These are phyloP conservation scores for Papilio dardanus DNA, from an alignment of 1,140 invertebrate species.

Conservation along the genomic window DNA sequence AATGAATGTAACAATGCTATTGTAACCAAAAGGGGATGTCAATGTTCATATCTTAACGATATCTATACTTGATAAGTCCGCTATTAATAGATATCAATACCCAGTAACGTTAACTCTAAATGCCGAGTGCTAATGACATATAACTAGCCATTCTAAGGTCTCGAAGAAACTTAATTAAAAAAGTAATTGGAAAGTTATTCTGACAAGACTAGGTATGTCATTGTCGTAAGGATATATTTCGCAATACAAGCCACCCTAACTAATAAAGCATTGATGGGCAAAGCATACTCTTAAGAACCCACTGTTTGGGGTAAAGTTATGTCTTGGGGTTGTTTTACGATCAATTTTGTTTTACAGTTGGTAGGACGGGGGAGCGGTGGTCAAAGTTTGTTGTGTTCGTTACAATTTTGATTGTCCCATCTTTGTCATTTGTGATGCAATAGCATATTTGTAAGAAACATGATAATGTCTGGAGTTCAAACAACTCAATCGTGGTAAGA, in stretches of 20 bases:
- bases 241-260: constrained; percentile 46
- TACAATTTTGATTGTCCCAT: neutral
- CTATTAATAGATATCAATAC: too few species aligned
- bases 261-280: constrained; percentile 67
- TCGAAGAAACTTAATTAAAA: too few species aligned
- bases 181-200: too few species aligned
- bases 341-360: constrained; percentile 51
- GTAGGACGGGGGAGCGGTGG: constrained; percentile 18
- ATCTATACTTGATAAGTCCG: constrained; percentile 21
- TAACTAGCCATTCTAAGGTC: too few species aligned
- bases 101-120: too few species aligned
- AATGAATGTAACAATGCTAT: neutral
- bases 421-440: too few species aligned
- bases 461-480: too few species aligned
- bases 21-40: constrained; percentile 10
- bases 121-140: too few species aligned
- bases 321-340: constrained; percentile 70
- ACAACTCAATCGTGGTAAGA: too few species aligned
- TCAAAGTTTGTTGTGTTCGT: constrained; percentile 34
- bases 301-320: constrained; percentile 54
- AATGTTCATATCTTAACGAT: constrained; percentile 25
- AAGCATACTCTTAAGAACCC: constrained; percentile 48
- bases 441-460: too few species aligned
- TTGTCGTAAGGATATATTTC: neutral
- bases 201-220: neutral